Evolutionary conservation across 2,797 vertebrate species (phyloP).

Genomic region (Glossophaga mutica): DNA sequence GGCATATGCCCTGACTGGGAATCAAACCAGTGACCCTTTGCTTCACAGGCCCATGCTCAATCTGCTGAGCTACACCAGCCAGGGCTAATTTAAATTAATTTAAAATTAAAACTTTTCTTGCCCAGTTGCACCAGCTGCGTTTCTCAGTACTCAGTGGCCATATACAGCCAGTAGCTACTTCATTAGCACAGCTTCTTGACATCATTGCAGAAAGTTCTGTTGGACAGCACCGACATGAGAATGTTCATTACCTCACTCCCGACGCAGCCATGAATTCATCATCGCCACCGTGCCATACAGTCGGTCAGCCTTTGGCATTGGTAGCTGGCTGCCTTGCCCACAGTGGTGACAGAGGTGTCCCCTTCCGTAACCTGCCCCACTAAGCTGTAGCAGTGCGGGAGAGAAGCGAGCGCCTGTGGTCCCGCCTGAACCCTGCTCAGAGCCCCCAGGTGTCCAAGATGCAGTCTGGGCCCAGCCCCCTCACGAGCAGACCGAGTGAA

Average conservation of each 20-base stretch:
- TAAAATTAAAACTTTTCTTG: not conserved
- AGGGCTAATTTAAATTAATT: conserved; percentile 16
- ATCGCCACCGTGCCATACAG: not conserved
- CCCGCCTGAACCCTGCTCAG: not conserved
- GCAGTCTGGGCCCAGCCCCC: not conserved
- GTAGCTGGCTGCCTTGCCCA: not conserved
- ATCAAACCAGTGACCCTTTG: too few species aligned
- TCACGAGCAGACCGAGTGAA: not conserved
- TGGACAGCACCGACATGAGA: not conserved
- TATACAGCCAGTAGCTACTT: not conserved
- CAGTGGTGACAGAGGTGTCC: not conserved
- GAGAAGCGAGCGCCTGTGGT: not conserved
- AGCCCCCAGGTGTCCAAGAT: not conserved
- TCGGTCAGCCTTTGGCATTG: not conserved
- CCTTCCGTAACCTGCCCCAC: not conserved
- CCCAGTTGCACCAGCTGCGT: not conserved
- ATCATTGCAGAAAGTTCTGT: not conserved
- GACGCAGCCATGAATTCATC: not conserved
- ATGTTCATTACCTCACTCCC: not conserved
- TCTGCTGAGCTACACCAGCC: too few species aligned
- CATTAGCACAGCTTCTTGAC: not conserved
- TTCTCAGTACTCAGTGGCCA: not conserved
- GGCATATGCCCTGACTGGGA: too few species aligned
- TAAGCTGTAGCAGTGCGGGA: not conserved
- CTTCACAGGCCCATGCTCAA: too few species aligned